Percentiles rank a stretch among this genome's conserved stretches.
Evolutionary conservation across 1,140 invertebrate genomes (phyloP).

Genomic region (Drosophila malerkotliana): DNA sequence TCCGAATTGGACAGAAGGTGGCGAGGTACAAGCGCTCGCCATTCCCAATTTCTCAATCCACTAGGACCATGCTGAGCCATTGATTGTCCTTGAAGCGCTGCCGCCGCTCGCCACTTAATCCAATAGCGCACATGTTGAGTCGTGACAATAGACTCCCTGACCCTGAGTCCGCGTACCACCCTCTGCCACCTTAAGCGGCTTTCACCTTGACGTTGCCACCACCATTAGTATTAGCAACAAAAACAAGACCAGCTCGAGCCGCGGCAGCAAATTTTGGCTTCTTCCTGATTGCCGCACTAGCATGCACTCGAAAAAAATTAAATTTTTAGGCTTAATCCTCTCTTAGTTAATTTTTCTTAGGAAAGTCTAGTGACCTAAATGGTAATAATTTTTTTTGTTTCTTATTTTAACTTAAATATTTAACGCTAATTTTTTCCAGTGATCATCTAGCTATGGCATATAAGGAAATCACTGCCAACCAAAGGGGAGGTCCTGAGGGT

Average conservation of each 20-base stretch:
- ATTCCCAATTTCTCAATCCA: slow-evolving; percentile 8
- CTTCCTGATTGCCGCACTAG: slow-evolving; percentile 64
- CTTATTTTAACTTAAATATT: not conserved
- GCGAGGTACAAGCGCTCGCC: slow-evolving; percentile 15
- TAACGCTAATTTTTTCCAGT: not conserved
- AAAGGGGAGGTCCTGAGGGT: slow-evolving; percentile 16
- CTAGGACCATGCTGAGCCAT: slow-evolving; percentile 64
- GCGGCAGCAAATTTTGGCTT: slow-evolving; percentile 21
- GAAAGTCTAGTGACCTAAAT: not conserved
- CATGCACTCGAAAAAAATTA: slow-evolving; percentile 4
- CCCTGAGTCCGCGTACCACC: slow-evolving; percentile 4
- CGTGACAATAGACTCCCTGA: slow-evolving; percentile 55
- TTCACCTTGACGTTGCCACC: slow-evolving; percentile 72
- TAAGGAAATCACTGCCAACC: slow-evolving; percentile 8
- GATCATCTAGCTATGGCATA: not conserved
- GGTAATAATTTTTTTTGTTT: no score
- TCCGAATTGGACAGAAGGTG: slow-evolving; percentile 80
- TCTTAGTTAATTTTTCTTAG: not conserved
- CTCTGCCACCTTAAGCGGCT: slow-evolving; percentile 73
- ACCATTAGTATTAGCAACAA: slow-evolving; percentile 49
- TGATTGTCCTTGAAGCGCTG: slow-evolving; percentile 76
- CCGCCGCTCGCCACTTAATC: slow-evolving; percentile 76
- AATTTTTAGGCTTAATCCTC: no score
- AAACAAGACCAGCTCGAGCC: slow-evolving; percentile 14
- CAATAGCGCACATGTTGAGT: slow-evolving; percentile 80